Conservation (phyloP, 2,113 vertebrate genomes). For the Solea senegalensis region DNA sequence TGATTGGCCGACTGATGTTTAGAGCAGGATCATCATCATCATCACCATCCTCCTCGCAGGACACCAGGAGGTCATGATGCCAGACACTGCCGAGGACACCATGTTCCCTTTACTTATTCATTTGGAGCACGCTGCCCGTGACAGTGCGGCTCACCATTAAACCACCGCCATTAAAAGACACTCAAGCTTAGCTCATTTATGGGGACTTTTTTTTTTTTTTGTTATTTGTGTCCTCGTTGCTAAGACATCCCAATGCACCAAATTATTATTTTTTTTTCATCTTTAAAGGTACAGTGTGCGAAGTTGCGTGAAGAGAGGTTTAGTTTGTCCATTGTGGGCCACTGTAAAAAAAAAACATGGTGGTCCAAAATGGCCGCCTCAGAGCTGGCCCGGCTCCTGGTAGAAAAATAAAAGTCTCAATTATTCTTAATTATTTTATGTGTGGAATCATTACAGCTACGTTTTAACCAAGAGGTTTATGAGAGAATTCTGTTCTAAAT, state of each 20-base stretch:
- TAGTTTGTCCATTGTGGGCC: no score
- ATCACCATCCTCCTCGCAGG: constrained; percentile 36
- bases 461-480: constrained; percentile 14
- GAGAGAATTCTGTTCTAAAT: constrained; percentile 34
- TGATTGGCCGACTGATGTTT: constrained; percentile 38
- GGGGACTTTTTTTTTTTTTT: not conserved
- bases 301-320: no score
- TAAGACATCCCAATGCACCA: not conserved
- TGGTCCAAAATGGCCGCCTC: no score
- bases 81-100: constrained; percentile 62
- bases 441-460: not conserved
- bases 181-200: not conserved
- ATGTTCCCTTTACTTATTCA: constrained; percentile 76
- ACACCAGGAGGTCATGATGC: constrained; percentile 55
- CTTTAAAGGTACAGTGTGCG: not conserved
- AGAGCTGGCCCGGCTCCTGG: no score
- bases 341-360: no score
- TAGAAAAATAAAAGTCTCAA: no score
- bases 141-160: not conserved
- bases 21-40: constrained; percentile 6
- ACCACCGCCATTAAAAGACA: not conserved
- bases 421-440: no score
- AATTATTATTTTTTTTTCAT: not conserved
- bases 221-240: not conserved
- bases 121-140: constrained; percentile 13